Evolutionary conservation across 2,888 invertebrate species (phyloP).

Genomic region (Ferdinandea cuprea): DNA sequence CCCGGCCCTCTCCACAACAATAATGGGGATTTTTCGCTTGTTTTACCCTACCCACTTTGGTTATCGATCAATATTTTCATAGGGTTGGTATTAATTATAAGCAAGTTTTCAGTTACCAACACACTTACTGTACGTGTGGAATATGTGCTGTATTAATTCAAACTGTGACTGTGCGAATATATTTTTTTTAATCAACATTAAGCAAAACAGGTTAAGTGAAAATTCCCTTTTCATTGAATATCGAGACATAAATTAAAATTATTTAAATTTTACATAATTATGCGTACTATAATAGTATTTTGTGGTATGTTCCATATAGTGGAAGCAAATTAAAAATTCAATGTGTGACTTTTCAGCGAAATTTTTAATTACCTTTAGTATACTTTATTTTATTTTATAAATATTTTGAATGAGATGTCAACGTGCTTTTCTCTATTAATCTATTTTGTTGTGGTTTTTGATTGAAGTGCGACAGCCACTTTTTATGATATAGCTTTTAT

Average conservation of each 20-base stretch:
- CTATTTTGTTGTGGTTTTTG: too few relatives aligned
- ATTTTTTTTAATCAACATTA: neutral
- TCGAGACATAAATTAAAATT: neutral
- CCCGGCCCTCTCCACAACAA: neutral
- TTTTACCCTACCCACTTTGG: neutral
- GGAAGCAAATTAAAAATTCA: too few relatives aligned
- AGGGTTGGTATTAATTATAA: conserved; percentile 32
- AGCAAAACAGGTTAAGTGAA: conserved; percentile 5
- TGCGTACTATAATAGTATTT: neutral
- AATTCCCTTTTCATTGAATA: neutral
- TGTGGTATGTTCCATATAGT: neutral
- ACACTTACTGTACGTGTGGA: neutral
- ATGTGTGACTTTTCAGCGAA: too few relatives aligned
- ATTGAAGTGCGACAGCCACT: too few relatives aligned
- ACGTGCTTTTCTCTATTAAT: too few relatives aligned
- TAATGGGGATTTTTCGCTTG: too few relatives aligned
- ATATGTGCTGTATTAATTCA: neutral
- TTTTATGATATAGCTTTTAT: too few relatives aligned
- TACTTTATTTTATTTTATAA: too few relatives aligned
- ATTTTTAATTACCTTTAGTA: too few relatives aligned
- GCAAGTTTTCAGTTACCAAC: conserved; percentile 17
- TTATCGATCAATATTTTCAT: conserved; percentile 43
- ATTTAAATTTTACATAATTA: neutral
- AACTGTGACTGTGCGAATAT: neutral
- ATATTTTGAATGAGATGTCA: too few relatives aligned